A percentile compares a stretch with the other conserved stretches of the same genome.
phyloP scores from a whole-genome alignment of 2,888 invertebrate genomes.

The Drosophila parthenogenetica region DNA sequence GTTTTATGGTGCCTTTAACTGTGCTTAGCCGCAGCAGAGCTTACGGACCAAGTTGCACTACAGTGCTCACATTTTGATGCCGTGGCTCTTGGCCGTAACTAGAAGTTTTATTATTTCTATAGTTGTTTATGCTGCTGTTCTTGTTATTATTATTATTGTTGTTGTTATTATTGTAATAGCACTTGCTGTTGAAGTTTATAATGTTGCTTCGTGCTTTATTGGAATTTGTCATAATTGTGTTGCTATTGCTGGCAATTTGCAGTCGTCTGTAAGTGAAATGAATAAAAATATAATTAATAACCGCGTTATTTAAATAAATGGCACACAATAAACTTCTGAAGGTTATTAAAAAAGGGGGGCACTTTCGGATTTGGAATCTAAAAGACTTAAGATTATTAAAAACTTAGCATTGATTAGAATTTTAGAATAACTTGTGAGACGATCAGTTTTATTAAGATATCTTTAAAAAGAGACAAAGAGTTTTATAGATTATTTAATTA shows the following conservation, averaged over 20 bases:
- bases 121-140: constrained; percentile 31
- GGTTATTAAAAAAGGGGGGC: too few species aligned
- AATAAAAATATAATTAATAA: constrained; percentile 6
- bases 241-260: constrained; percentile 44
- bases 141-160: constrained; percentile 13
- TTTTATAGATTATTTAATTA: too few species aligned
- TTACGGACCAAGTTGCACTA: constrained; percentile 53
- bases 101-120: constrained; percentile 25
- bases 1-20: constrained; percentile 27
- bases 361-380: too few species aligned
- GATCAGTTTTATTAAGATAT: too few species aligned
- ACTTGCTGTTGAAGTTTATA: constrained; percentile 11
- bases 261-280: constrained; percentile 42
- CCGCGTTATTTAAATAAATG: not conserved
- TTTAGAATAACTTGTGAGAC: too few species aligned
- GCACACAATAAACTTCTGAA: too few species aligned
- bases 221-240: constrained; percentile 68
- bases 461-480: too few species aligned
- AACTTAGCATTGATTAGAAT: too few species aligned
- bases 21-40: constrained; percentile 48
- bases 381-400: not conserved
- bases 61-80: constrained; percentile 62
- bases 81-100: constrained; percentile 33
- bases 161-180: constrained; percentile 2
- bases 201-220: constrained; percentile 34